Evolutionary conservation across 2,797 vertebrate genomes (phyloP), one percentile per base, ranked within the genome.

Genomic region (Girardinus metallicus): DNA sequence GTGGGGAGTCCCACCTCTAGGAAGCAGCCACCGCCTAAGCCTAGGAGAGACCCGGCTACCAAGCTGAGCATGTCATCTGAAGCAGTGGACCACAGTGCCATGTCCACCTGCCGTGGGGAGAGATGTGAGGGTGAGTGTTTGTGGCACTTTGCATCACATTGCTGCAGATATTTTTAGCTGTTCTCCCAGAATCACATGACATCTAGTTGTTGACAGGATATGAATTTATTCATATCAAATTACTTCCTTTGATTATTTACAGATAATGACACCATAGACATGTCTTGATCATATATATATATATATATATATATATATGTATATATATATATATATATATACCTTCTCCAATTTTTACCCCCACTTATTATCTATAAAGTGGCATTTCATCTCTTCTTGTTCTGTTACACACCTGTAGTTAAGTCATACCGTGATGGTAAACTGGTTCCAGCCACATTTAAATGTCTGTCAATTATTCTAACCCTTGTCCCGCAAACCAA

Each of bases 31-130:
- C 99, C 99, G 2, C 98, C 99, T 72, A 99, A 99, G 90, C 99
- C 99, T 62, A 97, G 99, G 87, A 94, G 99, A 89, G 98, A 99
- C 91, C 99, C 99, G 49, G 99, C 95, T 92, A 99, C 99, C 90
- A 99, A 99, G 95, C 93, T 99, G 88, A 99, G 99, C 95, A 97
- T 97, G 90, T 99, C 99, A 0, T 99, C 98, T 1, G 99, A 99
- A 95, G 98, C 97, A 0, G 98, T 99, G 94, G 98, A 99, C 94
- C 94, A 96, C 86, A 94, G 96, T 81, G 91, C 96, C 73, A 90
- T 95, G 73, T 91, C 93, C 87, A 91, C 91, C 90, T 96, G 96
- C 90, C 97, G 96, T 73, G 96, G 96, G 53, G 98, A 99, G 81
- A 96, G 87, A 90, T 96, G 94, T 92, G 96, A 96, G 9, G 95